Percentiles rank a stretch among this genome's conserved stretches.
Conservation (phyloP, 2,888 invertebrate genomes). For the Oscheius sp. region DNA sequence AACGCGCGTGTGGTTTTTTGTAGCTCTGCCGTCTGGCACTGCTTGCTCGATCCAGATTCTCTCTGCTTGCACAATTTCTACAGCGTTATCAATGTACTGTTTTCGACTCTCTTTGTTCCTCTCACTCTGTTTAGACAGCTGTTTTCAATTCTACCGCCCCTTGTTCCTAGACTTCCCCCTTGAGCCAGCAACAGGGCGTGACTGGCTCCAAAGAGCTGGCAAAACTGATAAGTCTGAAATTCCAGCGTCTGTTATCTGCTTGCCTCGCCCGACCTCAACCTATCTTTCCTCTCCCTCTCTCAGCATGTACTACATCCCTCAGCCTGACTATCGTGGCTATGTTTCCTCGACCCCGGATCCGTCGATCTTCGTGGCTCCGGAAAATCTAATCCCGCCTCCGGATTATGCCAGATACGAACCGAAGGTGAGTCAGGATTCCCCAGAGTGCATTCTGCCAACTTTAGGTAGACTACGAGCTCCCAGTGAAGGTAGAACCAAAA, state of each 20-base stretch:
- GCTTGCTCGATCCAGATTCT: too few relatives aligned
- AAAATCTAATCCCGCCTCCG: slow-evolving; percentile 35
- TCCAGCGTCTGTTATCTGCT: slow-evolving; percentile 20
- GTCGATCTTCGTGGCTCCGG: slow-evolving; percentile 29
- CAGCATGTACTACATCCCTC: slow-evolving; percentile 21
- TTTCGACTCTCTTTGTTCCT: background rate
- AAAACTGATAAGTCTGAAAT: slow-evolving; percentile 25
- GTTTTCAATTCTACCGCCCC: background rate
- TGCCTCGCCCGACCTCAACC: background rate
- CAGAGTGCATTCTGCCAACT: background rate
- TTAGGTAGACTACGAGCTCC: slow-evolving; percentile 27
- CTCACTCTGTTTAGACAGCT: background rate
- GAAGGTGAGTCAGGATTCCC: background rate
- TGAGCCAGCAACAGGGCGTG: slow-evolving; percentile 6
- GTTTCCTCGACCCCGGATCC: background rate
- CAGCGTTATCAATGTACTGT: background rate
- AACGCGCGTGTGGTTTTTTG: background rate
- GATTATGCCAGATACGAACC: slow-evolving; percentile 36
- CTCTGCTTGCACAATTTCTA: too few relatives aligned
- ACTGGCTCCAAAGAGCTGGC: slow-evolving; percentile 13
- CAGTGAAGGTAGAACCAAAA: background rate
- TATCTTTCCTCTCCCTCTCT: background rate
- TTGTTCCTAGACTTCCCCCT: background rate
- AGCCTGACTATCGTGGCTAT: slow-evolving; percentile 29
- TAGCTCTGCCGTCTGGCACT: too few relatives aligned